These are phyloP conservation scores for Ctena decussata DNA, from an alignment of 2,888 invertebrate species.

Conservation along the genomic window DNA sequence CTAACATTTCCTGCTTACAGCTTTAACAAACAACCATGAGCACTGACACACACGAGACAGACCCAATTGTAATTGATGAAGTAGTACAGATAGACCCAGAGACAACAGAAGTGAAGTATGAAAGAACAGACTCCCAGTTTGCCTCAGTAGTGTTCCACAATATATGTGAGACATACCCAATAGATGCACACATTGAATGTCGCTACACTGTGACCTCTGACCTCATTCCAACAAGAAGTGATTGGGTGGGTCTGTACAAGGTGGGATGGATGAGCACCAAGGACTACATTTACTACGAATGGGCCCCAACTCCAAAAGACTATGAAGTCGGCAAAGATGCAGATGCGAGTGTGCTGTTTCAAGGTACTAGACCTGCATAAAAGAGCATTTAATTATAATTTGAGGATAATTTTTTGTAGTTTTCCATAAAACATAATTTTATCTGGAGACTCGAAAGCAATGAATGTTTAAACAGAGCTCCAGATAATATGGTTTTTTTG, in stretches of 20 bases:
- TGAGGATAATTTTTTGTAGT: too few species aligned
- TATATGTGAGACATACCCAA: constrained; percentile 83
- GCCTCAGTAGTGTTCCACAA: constrained; percentile 84
- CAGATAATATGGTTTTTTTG: too few species aligned
- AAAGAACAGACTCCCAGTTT: constrained; percentile 70
- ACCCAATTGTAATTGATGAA: constrained; percentile 59
- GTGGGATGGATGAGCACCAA: constrained; percentile 83
- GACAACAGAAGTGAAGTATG: constrained; percentile 26
- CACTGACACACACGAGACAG: constrained; percentile 6
- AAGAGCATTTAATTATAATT: too few species aligned
- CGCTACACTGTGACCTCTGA: constrained; percentile 79
- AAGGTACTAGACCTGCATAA: constrained; percentile 76
- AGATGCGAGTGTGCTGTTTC: constrained; percentile 77
- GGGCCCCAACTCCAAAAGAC: constrained; percentile 77
- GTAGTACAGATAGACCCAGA: constrained; percentile 37
- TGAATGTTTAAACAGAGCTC: too few species aligned
- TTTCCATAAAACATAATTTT: too few species aligned
- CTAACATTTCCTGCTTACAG: neutral
- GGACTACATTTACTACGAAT: constrained; percentile 83
- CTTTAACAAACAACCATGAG: constrained; percentile 29
- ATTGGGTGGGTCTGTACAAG: constrained; percentile 85
- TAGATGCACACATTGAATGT: constrained; percentile 82
- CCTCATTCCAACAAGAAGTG: constrained; percentile 75
- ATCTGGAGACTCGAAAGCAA: too few species aligned
- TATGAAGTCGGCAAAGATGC: constrained; percentile 73